Evolutionary conservation across 2,113 vertebrate species (phyloP).

Genomic region (Pyxicephalus adspersus): DNA sequence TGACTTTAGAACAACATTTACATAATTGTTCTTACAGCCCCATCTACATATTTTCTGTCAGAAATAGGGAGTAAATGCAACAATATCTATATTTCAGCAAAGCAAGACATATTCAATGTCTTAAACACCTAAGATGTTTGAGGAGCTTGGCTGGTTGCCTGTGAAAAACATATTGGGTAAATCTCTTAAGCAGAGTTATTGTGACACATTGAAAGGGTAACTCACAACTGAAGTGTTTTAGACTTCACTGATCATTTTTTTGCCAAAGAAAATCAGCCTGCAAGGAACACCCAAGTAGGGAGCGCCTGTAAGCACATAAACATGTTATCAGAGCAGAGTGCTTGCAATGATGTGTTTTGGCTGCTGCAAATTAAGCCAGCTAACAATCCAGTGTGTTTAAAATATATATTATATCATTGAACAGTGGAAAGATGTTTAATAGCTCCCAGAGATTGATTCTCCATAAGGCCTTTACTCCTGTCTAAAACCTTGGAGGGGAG

Average conservation of each 20-base stretch:
- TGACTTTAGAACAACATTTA: not conserved
- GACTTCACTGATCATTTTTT: not conserved
- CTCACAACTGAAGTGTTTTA: slow-evolving; percentile 1
- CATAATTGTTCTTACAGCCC: no score
- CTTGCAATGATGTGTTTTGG: not conserved
- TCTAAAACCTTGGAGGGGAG: no score
- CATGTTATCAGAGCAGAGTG: not conserved
- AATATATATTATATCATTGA: no score
- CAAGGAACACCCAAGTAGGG: slow-evolving; percentile 10
- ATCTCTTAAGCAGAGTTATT: slow-evolving; percentile 19
- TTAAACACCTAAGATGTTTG: not conserved
- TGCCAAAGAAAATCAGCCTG: slow-evolving; percentile 17
- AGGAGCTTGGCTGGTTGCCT: slow-evolving; percentile 9
- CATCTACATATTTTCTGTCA: not conserved
- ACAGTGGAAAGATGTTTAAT: no score
- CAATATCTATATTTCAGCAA: slow-evolving; percentile 14
- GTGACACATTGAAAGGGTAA: slow-evolving; percentile 20
- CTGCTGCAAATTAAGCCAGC: not conserved
- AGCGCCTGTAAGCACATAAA: slow-evolving; percentile 4
- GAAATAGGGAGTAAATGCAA: not conserved
- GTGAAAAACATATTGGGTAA: slow-evolving; percentile 6
- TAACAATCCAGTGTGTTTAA: not conserved
- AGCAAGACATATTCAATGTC: not conserved
- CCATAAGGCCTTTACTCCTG: no score
- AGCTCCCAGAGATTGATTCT: no score